Evolutionary conservation across 1,140 invertebrate genomes (phyloP).

Genomic region (Yoshiicerus persimilis): DNA sequence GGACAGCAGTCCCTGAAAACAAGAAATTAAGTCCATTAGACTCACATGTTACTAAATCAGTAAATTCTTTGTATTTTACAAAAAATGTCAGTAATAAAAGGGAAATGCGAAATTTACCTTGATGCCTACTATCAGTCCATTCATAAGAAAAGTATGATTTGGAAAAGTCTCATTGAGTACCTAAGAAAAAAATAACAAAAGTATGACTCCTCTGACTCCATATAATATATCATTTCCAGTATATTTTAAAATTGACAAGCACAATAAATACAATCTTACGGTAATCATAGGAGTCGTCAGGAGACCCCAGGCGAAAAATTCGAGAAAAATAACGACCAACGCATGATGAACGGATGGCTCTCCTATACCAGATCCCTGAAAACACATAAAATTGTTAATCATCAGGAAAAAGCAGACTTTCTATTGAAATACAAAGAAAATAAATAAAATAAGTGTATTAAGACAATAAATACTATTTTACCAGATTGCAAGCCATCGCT

Average conservation of each 20-base stretch:
- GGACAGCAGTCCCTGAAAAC: slow-evolving; percentile 85
- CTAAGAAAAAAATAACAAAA: slow-evolving; percentile 56
- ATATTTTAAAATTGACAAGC: too few relatives aligned
- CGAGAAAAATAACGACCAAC: slow-evolving; percentile 96
- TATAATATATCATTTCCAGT: too few relatives aligned
- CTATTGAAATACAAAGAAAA: background rate
- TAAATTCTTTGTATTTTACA: too few relatives aligned
- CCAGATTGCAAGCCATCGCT: background rate
- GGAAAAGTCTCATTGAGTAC: slow-evolving; percentile 96
- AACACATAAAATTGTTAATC: slow-evolving; percentile 50
- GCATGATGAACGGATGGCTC: slow-evolving; percentile 97
- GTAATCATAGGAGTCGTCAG: slow-evolving; percentile 97
- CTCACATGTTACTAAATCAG: background rate
- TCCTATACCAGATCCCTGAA: slow-evolving; percentile 80
- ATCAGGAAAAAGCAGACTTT: background rate
- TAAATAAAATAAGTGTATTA: background rate
- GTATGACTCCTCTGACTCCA: too few relatives aligned
- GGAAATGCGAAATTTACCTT: slow-evolving; percentile 59
- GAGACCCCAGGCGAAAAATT: slow-evolving; percentile 99
- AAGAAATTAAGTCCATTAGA: background rate
- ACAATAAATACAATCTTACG: too few relatives aligned
- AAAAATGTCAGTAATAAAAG: too few relatives aligned
- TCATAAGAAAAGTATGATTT: slow-evolving; percentile 98
- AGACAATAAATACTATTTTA: background rate
- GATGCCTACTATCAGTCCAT: slow-evolving; percentile 98